Base-by-base conservation (phyloP, 2,888 invertebrate genomes). In the Caenorhabditis doughertyi region DNA sequence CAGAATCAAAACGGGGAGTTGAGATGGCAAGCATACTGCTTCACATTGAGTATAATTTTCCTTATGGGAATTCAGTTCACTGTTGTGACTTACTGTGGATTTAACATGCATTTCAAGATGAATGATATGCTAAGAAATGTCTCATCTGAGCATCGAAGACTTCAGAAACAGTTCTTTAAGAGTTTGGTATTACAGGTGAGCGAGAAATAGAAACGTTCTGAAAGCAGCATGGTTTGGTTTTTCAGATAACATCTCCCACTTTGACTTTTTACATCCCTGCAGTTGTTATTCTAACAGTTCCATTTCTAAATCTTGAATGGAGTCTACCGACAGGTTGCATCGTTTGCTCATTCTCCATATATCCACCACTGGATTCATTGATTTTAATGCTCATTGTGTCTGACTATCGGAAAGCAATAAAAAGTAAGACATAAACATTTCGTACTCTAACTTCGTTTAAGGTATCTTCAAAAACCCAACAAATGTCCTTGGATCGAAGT, bases 181-280 rank as follows among this genome's bases (percentile, higher is more conserved):
- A 64, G 73, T 35, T 32, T 73, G 0, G 64, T 73, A 0, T 53
- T 64, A 7, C 73, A 73, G 55, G 73, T 73, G 3, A 16, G 44
- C 7, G 4, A 3, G 49, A 3, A n/a, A 13, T 18, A 3, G 16
- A 13, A 18, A 35, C 18, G 7, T n/a, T n/a, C n/a, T 32, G 13
- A 42, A 42, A 7, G 5, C 5, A 32, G 42, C 3, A 1, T 2
- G 27, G 27, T 3, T 16, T 1, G 27, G 27, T 3, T 13, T 53
- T 73, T 21, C 64, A 73, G 73, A 65, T 73, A 18, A 65, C 64
- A n/a, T 65, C 73, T 11, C 73, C 73, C 11, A 73, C 73, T 1
- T 29, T 73, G 1, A 73, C 73, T 0, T 73, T 73, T 47, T 73
- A 73, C 47, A 73, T 73, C n/a, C 73, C 73, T 0, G 73, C 73